phyloP scores from a whole-genome alignment of 2,888 invertebrate species.

The Druceiella hillmani region DNA sequence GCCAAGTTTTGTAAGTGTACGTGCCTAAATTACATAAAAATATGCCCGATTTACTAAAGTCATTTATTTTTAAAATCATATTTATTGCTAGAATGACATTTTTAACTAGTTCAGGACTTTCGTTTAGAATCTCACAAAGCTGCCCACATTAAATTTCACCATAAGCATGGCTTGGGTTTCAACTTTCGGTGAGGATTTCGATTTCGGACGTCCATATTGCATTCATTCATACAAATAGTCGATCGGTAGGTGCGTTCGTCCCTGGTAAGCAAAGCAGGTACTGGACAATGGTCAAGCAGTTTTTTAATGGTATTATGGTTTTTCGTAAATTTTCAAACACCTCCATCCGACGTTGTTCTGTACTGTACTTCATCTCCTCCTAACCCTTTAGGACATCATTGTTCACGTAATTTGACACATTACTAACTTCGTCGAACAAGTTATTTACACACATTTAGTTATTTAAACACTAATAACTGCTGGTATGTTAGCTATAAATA shows the following conservation, averaged over 20 bases:
- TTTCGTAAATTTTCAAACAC: too few relatives aligned
- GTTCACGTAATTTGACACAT: slow-evolving; percentile 10
- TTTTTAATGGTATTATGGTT: too few relatives aligned
- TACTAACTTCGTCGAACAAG: slow-evolving; percentile 12
- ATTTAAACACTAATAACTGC: slow-evolving; percentile 10
- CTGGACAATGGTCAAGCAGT: too few relatives aligned
- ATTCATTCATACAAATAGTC: too few relatives aligned
- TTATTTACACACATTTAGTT: slow-evolving; percentile 6
- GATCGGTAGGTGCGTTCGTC: too few relatives aligned
- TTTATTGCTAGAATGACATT: slow-evolving; percentile 3
- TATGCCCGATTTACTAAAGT: too few relatives aligned
- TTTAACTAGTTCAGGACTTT: slow-evolving; percentile 12
- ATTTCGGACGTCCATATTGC: too few relatives aligned
- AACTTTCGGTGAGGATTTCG: slow-evolving; percentile 11
- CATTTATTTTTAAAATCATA: slow-evolving; percentile 8
- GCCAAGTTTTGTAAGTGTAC: too few relatives aligned
- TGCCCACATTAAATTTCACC: slow-evolving; percentile 11
- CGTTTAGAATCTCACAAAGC: slow-evolving; percentile 12
- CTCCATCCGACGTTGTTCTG: too few relatives aligned
- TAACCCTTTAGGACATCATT: slow-evolving; percentile 8
- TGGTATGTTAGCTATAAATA: slow-evolving; percentile 10
- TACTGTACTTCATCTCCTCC: slow-evolving; percentile 10
- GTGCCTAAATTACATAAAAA: too few relatives aligned
- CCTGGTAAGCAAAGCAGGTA: too few relatives aligned
- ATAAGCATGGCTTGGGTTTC: slow-evolving; percentile 6